These are phyloP conservation scores for Cranoglanis bouderius DNA, from an alignment of 2,113 vertebrate genomes.

Conservation along the genomic window DNA sequence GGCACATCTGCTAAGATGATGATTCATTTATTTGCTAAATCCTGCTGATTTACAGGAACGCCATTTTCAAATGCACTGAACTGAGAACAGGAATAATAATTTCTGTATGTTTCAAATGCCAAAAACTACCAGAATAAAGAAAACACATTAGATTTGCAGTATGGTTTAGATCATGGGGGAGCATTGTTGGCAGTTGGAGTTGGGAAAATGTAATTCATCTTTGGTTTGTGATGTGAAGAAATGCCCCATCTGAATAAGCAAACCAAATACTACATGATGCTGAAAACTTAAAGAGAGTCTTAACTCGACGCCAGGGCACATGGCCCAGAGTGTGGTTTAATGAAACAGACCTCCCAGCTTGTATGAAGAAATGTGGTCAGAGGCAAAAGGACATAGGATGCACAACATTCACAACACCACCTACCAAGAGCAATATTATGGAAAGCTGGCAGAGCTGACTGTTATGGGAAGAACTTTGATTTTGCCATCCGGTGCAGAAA, in stretches of 20 bases:
- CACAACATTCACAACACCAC: slow-evolving; percentile 39
- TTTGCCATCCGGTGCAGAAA: slow-evolving; percentile 10
- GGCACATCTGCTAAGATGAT: slow-evolving; percentile 18
- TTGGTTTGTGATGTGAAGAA: slow-evolving; percentile 37
- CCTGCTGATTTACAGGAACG: slow-evolving; percentile 20
- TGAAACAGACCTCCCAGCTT: slow-evolving; percentile 53
- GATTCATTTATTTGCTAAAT: neutral
- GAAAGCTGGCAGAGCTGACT: slow-evolving; percentile 25
- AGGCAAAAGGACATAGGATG: slow-evolving; percentile 39
- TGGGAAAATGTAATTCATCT: slow-evolving; percentile 31
- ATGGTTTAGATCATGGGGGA: slow-evolving; percentile 43
- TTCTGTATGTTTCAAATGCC: slow-evolving; percentile 13
- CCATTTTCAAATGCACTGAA: slow-evolving; percentile 29
- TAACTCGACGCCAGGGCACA: slow-evolving; percentile 28
- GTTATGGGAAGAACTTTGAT: slow-evolving; percentile 30
- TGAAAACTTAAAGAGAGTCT: slow-evolving; percentile 39
- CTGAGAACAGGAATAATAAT: neutral
- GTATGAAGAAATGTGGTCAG: slow-evolving; percentile 52
- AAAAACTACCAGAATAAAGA: slow-evolving; percentile 35
- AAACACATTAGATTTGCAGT: slow-evolving; percentile 42
- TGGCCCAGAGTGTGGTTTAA: slow-evolving; percentile 43
- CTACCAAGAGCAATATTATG: slow-evolving; percentile 47
- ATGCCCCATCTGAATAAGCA: slow-evolving; percentile 43
- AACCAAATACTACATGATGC: slow-evolving; percentile 43
- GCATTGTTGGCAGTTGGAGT: slow-evolving; percentile 17